Percentiles rank a stretch among this genome's conserved stretches.
These are phyloP conservation scores for Marmota monax DNA, from an alignment of 2,113 vertebrate genomes.

Conservation along the genomic window DNA sequence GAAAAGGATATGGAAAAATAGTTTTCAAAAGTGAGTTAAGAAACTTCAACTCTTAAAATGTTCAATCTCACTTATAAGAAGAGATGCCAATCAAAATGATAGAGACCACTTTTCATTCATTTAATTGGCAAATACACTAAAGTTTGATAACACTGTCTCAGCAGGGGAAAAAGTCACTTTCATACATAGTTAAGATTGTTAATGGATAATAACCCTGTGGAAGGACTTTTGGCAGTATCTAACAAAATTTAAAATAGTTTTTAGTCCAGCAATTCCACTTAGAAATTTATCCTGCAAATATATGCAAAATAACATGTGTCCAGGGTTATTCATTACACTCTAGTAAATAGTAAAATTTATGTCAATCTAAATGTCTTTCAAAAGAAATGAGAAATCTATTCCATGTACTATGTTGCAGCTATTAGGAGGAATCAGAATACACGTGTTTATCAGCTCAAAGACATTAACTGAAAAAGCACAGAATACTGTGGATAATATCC, in stretches of 20 bases:
- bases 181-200: not conserved
- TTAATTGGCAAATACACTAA: not conserved
- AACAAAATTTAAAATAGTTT: constrained; percentile 15
- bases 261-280: not conserved
- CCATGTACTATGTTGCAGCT: not conserved
- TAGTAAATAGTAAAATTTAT: not conserved
- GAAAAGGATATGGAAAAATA: not conserved
- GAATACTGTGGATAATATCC: not conserved
- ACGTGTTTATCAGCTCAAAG: not conserved
- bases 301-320: not conserved
- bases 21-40: not conserved
- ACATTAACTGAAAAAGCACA: not conserved
- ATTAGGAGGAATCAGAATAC: not conserved
- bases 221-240: not conserved
- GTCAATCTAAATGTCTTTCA: not conserved
- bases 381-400: not conserved
- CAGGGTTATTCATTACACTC: not conserved
- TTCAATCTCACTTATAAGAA: constrained; percentile 1
- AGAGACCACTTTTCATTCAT: not conserved
- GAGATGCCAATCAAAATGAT: not conserved
- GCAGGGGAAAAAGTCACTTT: not conserved
- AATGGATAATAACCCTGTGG: not conserved
- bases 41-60: not conserved
- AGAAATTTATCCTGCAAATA: constrained; percentile 8
- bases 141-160: not conserved